Percentiles rank a stretch among this genome's conserved stretches.
Evolutionary conservation across 2,797 vertebrate genomes (phyloP).

Genomic region (Lepilemur septentrionalis): DNA sequence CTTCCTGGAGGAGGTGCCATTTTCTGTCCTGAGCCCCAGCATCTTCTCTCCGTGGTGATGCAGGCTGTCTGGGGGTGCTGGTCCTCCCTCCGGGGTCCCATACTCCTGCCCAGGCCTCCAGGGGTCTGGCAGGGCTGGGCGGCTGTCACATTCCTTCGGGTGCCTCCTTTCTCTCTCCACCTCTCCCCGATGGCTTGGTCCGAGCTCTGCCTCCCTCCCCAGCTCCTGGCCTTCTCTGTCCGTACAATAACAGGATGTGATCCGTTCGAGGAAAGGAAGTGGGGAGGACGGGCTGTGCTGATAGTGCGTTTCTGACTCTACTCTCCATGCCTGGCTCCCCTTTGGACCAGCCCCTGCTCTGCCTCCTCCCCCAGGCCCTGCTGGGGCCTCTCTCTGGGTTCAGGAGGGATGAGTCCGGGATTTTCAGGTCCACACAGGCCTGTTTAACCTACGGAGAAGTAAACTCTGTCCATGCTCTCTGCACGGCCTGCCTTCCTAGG

Average conservation of each 20-base stretch:
- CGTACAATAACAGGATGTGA: conserved; percentile 82
- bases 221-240: conserved; percentile 69
- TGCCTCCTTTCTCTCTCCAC: conserved; percentile 19
- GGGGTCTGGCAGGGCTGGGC: neutral
- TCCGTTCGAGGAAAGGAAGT: conserved; percentile 78
- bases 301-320: conserved; percentile 65
- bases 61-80: neutral
- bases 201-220: conserved; percentile 55
- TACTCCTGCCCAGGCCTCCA: neutral
- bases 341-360: neutral
- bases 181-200: neutral
- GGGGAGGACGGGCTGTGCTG: conserved; percentile 74
- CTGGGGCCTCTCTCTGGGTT: neutral
- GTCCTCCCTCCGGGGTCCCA: neutral
- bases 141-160: neutral
- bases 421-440: neutral
- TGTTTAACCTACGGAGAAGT: neutral
- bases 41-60: neutral
- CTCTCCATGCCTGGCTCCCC: neutral
- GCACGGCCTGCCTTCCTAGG: neutral
- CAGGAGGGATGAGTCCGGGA: neutral
- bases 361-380: neutral
- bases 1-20: neutral
- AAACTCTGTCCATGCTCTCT: neutral
- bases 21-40: neutral